These are phyloP conservation scores for Cherax destructor DNA, from an alignment of 1,140 invertebrate species.

Conservation along the genomic window DNA sequence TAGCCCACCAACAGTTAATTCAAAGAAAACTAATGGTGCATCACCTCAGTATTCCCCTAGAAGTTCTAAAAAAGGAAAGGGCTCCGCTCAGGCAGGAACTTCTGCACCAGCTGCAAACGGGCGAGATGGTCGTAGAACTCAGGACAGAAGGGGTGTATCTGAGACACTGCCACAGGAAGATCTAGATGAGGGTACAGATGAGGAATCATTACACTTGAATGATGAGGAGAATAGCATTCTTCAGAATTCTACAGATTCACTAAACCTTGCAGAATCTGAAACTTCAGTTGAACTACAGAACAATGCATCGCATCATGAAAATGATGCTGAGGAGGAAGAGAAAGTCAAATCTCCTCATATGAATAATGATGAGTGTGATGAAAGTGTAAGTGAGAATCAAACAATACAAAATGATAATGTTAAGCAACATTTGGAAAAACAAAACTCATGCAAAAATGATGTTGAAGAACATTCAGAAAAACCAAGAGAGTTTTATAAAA, in stretches of 20 bases:
- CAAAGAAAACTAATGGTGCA: slow-evolving; percentile 43
- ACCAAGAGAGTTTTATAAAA: not conserved
- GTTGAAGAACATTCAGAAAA: not conserved
- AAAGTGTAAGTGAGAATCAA: not conserved
- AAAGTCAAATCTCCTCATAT: not conserved
- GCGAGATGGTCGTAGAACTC: slow-evolving; percentile 30
- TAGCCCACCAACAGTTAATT: slow-evolving; percentile 21
- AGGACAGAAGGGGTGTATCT: not conserved
- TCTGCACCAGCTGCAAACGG: slow-evolving; percentile 28
- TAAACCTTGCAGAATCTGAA: not conserved
- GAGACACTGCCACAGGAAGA: slow-evolving; percentile 16
- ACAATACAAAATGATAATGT: not conserved
- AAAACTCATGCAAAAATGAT: not conserved
- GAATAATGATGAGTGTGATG: not conserved
- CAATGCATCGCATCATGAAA: not conserved
- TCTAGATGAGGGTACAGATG: slow-evolving; percentile 39
- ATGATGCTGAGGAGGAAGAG: not conserved
- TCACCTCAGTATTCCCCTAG: slow-evolving; percentile 42
- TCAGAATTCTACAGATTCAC: not conserved
- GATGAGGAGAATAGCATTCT: not conserved
- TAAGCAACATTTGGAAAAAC: not conserved
- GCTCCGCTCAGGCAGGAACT: not conserved
- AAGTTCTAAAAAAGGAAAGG: slow-evolving; percentile 16
- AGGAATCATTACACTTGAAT: not conserved
- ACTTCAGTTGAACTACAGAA: not conserved